Percentiles rank a stretch among this genome's conserved stretches.
Evolutionary conservation across 2,797 vertebrate species (phyloP).

Genomic region (Macropodus opercularis): DNA sequence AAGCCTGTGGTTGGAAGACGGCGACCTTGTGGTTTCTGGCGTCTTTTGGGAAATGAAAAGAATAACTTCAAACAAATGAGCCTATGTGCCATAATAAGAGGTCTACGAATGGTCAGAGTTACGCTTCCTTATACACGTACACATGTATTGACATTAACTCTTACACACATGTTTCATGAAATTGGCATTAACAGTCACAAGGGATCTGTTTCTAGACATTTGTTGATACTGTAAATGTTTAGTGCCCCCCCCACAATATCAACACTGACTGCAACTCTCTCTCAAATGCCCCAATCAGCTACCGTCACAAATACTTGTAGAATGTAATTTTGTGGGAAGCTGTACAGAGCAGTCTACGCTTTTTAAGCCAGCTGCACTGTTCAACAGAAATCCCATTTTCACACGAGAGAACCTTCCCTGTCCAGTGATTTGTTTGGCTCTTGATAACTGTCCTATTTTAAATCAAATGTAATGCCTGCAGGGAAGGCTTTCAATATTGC

Average conservation of each 20-base stretch:
- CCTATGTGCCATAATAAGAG: constrained; percentile 53
- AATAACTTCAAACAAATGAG: constrained; percentile 45
- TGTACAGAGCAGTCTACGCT: not conserved
- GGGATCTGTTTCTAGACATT: too few species aligned
- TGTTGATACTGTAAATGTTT: too few species aligned
- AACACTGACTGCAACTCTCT: too few species aligned
- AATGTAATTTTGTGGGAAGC: too few species aligned
- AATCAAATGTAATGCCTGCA: constrained; percentile 31
- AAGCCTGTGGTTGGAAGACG: constrained; percentile 44
- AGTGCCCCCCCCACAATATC: too few species aligned
- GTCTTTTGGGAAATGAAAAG: constrained; percentile 38
- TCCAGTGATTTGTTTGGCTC: constrained; percentile 32
- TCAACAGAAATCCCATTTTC: constrained; percentile 7
- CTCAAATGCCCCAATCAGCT: too few species aligned
- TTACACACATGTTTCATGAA: too few species aligned
- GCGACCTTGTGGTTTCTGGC: constrained; percentile 35
- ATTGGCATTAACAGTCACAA: too few species aligned
- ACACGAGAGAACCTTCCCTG: not conserved
- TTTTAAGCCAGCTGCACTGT: constrained; percentile 2
- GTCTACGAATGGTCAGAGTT: constrained; percentile 20
- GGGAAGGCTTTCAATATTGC: constrained; percentile 46
- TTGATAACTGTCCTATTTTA: constrained; percentile 39
- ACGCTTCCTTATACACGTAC: constrained; percentile 25
- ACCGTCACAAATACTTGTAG: too few species aligned
- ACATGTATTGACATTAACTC: constrained; percentile 11